A percentile compares a stretch with the other conserved stretches of the same genome.
Conservation (phyloP, 2,888 invertebrate species). For the Hemaris fuciformis region DNA sequence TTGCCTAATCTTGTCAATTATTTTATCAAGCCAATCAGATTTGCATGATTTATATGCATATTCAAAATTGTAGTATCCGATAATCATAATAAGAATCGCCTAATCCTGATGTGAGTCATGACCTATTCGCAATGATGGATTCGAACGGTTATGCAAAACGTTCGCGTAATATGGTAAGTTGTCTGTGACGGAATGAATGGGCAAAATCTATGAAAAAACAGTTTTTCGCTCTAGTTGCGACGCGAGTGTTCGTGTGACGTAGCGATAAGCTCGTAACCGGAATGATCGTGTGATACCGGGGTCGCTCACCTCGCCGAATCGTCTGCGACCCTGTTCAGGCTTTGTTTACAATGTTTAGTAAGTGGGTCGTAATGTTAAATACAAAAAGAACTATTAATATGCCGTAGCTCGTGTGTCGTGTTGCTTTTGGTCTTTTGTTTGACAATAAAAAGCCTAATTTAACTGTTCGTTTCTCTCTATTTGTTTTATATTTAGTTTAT, state of each 20-base stretch:
- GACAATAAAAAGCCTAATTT: constrained; percentile 10
- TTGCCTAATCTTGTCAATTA: not conserved
- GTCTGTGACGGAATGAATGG: constrained; percentile 1
- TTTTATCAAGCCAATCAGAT: not conserved
- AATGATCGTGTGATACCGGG: constrained; percentile 61
- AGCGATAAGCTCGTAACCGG: constrained; percentile 62
- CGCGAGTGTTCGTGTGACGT: constrained; percentile 34
- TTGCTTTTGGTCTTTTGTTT: constrained; percentile 16
- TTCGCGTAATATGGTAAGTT: constrained; percentile 6
- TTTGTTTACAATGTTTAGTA: constrained; percentile 51
- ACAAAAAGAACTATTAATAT: constrained; percentile 17
- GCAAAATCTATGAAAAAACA: constrained; percentile 47
- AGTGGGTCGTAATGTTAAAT: constrained; percentile 50
- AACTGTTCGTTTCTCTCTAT: constrained; percentile 3
- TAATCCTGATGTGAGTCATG: not conserved
- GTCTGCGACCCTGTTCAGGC: constrained; percentile 67
- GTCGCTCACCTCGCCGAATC: constrained; percentile 71
- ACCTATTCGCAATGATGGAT: not conserved
- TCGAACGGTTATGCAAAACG: not conserved
- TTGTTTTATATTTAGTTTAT: not conserved
- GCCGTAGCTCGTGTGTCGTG: constrained; percentile 12
- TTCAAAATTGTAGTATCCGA: not conserved
- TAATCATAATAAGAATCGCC: not conserved
- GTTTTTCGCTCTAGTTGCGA: constrained; percentile 56
- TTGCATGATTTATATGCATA: not conserved